Base-by-base conservation (phyloP, 2,113 vertebrate genomes). In the Galeopterus variegatus region DNA sequence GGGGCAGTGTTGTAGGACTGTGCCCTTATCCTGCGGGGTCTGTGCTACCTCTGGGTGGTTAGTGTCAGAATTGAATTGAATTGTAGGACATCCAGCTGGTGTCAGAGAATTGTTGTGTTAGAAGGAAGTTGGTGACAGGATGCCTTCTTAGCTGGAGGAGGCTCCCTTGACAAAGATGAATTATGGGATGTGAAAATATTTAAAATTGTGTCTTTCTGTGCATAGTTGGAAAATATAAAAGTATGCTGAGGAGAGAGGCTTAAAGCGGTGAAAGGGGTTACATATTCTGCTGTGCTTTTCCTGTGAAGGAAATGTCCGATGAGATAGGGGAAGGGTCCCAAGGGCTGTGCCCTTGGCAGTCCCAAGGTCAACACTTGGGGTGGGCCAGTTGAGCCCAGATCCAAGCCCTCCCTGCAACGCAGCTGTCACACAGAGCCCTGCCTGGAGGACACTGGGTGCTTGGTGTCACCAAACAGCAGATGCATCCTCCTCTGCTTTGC, bases 331-430 rank as follows among this genome's bases (percentile, higher is more conserved):
- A 31, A 56, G 9, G 41, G 8, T 23, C 4, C 15, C 23, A 31
- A 50, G 41, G 60, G 15, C 9, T 2, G 2, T 31, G 18, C 8
- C 50, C 50, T 12, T 2, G 5, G 17, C 0, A 26, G 19, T 33
- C 2, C 6, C 72, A 75, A 58, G 50, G 11, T 23, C n/a, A 64
- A 28, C 31, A n/a, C 67, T 60, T 72, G 52, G 15, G 36, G 92
- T 36, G 62, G 41, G n/a, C 41, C 41, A 41, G 5, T 33, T 54
- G 17, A 33, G 31, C 28, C n/a, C 23, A 24, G 69, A 26, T 13
- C 36, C 12, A 21, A 50, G 72, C 14, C 15, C 2, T 73, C 24
- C 72, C 12, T 17, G 7, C 70, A 52, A 26, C 18, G 45, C 48
- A 26, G 31, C 50, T 28, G 8, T 28, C 14, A 26, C 58, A 28